Evolutionary conservation across 2,797 vertebrate genomes (phyloP).

Genomic region (Lacerta bilineata): DNA sequence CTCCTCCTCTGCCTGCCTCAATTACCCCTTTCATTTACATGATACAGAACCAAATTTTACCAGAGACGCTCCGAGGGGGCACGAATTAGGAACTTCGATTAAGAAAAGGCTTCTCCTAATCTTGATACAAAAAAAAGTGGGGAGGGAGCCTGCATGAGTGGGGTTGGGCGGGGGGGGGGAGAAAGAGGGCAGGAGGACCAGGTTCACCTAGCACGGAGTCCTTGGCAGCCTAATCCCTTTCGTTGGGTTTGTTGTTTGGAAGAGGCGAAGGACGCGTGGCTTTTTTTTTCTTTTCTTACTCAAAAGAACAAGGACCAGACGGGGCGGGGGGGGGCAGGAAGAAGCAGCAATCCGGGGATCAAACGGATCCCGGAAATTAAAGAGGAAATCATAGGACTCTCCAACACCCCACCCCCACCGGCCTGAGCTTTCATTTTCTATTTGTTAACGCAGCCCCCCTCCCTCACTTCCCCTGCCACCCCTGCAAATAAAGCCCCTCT

Average conservation of each 20-base stretch:
- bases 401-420: slow-evolving; percentile 52
- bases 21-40: slow-evolving; percentile 78
- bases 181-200: slow-evolving; percentile 43
- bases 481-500: slow-evolving; percentile 52
- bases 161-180: neutral
- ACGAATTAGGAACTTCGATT: slow-evolving; percentile 77
- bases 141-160: neutral
- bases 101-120: slow-evolving; percentile 60
- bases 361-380: slow-evolving; percentile 72
- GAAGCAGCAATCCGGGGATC: slow-evolving; percentile 54
- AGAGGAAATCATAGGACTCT: slow-evolving; percentile 66
- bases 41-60: slow-evolving; percentile 75
- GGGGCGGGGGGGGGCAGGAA: neutral
- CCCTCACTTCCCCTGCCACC: slow-evolving; percentile 52
- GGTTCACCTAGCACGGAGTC: slow-evolving; percentile 66
- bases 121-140: slow-evolving; percentile 42
- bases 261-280: slow-evolving; percentile 64
- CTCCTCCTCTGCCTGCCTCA: slow-evolving; percentile 48
- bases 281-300: slow-evolving; percentile 74
- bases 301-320: slow-evolving; percentile 48
- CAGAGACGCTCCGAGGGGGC: slow-evolving; percentile 71
- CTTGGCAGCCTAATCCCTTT: no score
- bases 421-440: slow-evolving; percentile 57
- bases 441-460: slow-evolving; percentile 35
- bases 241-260: slow-evolving; percentile 65